Base-by-base conservation (phyloP, 2,797 vertebrate species). In the Halcyon chelicuti region DNA sequence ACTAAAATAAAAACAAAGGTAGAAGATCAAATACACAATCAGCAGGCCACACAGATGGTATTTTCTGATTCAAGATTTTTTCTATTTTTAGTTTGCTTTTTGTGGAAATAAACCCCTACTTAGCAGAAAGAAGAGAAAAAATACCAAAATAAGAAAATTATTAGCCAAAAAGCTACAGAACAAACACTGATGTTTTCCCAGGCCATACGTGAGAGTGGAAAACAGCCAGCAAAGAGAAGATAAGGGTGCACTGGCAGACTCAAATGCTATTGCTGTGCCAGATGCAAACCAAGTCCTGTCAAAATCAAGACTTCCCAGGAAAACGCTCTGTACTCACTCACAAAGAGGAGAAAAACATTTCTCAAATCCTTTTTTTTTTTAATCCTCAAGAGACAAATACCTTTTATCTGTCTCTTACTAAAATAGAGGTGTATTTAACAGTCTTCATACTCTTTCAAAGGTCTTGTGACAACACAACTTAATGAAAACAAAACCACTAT, bases 1-100 rank as follows among this genome's bases (percentile, higher is more conserved):
- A 78, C 55, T 35, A 88, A 90, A 94, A 86, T 70, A 62, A 86
- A 94, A 94, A 57, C 55, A 90, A 84, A 92, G 82, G 83, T 62
- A 37, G 42, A 46, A 85, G 74, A 96, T 86, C 55, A 90, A 90
- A 86, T 72, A 93, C 75, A 81, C 49, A 29, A 92, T 84, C 55
- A 62, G 39, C 58, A 77, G 63, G 85, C 49, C 58, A 51, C 88
- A 66, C 44, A 95, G 92, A 90, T 63, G 63, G 67, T 9, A 63
- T 90, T 80, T 91, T 88, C 71, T 74, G 22, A 85, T 67, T 78
- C 58, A 76, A 92, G 52, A 35, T n/a, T 76, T 79, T 60, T 55
- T 66, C 44, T 87, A 52, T 86, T 88, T 90, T 86, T 52, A 46
- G 67, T 78, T 79, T 75, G 19, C 5, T 33, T 78, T 62, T 86